Conservation (phyloP, 2,888 invertebrate genomes). For the Tenthredo notha region DNA sequence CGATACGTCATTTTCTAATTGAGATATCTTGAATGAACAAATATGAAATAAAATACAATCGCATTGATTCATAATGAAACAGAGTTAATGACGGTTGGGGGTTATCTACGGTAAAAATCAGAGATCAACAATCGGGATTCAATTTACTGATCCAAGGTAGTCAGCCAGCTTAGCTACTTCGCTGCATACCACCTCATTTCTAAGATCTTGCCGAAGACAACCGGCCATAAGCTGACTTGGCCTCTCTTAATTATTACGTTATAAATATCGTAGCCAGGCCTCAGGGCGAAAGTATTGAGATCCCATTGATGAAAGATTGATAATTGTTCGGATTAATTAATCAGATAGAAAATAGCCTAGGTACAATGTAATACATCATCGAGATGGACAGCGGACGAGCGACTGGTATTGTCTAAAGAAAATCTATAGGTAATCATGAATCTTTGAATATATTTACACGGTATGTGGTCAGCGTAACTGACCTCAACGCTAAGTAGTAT, state of each 20-base stretch:
- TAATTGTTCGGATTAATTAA: slow-evolving; percentile 21
- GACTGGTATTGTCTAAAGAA: slow-evolving; percentile 13
- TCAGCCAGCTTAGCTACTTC: neutral
- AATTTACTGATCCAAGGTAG: neutral
- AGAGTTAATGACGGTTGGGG: neutral
- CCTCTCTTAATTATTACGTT: slow-evolving; percentile 18
- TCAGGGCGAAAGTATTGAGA: neutral
- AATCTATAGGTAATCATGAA: slow-evolving; percentile 24
- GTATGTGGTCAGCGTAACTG: slow-evolving; percentile 15
- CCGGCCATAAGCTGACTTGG: neutral
- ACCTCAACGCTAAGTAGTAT: neutral
- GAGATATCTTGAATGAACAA: neutral
- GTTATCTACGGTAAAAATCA: neutral
- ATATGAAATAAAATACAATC: neutral
- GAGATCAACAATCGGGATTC: neutral
- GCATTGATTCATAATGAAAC: neutral
- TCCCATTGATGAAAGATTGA: neutral
- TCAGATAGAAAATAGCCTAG: neutral
- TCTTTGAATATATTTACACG: slow-evolving; percentile 27
- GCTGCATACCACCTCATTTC: neutral
- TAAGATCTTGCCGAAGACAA: neutral
- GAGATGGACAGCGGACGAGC: slow-evolving; percentile 14
- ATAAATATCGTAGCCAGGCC: neutral
- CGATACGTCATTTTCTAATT: slow-evolving; percentile 1
- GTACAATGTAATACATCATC: neutral